Conservation (phyloP, 2,797 vertebrate species). For the Alfaro cultratus region DNA sequence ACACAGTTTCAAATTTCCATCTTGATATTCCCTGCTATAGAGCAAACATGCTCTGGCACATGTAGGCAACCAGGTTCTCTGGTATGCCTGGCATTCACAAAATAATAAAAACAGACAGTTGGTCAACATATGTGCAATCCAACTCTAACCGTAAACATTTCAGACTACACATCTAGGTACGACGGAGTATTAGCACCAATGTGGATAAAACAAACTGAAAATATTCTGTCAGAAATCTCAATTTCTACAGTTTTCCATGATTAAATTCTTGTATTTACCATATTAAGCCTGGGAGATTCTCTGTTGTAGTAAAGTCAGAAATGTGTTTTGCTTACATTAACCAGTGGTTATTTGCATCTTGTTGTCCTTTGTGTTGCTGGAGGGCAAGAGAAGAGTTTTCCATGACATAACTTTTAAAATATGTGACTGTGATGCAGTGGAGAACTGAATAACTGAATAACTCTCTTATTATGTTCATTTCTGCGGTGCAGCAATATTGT, state of each 20-base stretch:
- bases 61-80: too few species aligned
- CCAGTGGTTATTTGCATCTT: neutral
- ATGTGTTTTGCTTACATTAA: neutral
- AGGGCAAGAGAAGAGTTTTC: neutral
- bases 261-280: neutral
- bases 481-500: too few species aligned
- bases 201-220: neutral
- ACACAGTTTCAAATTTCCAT: neutral
- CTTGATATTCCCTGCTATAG: neutral
- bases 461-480: too few species aligned
- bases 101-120: neutral
- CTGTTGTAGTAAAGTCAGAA: neutral
- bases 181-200: neutral
- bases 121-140: neutral
- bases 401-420: neutral
- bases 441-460: too few species aligned
- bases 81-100: neutral
- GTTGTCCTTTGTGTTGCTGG: neutral
- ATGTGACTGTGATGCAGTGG: neutral
- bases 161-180: neutral
- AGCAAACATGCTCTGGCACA: neutral
- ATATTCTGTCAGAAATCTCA: neutral
- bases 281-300: neutral
- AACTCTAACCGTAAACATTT: neutral
- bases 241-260: neutral